Base-by-base conservation (phyloP, 2,113 vertebrate species). In the Megaceryle maxima region DNA sequence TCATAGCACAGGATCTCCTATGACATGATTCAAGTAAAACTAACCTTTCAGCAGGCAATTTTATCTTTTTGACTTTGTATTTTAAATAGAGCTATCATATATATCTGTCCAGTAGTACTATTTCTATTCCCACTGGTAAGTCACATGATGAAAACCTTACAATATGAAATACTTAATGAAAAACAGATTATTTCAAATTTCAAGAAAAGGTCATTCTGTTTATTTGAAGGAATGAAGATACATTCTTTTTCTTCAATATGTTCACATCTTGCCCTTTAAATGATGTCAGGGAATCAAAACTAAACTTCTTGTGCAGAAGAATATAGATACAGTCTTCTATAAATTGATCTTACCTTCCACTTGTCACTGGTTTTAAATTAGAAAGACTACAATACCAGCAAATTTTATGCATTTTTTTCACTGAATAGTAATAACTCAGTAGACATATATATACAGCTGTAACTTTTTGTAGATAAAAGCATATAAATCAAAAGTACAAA, bases 401-500 rank as follows among this genome's bases (percentile, higher is more conserved):
- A 55, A 43, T 78, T 63, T 81, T 86, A 48, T 41, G 3, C 6
- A 44, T 87, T 91, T 82, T 60, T 46, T 82, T 33, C 31, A 74
- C 59, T 64, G 31, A 81, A 94, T 68, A 88, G 35, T 59, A 87
- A 87, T 82, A 82, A 63, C n/a, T n/a, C 48, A 62, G 39, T 31
- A 35, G 48, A 85, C 70, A 31, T 82, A 37, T 37, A 3, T 72
- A 79, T 82, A 60, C 6, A 55, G 9, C 19, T 84, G 28, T 33
- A 95, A 75, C 16, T 72, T 87, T 83, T 77, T 53, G 1, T 51
- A 39, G 1, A 1, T 59, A 57, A 88, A 70, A 93, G 15, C 37
- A 59, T 37, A 88, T 51, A 88, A 94, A 95, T 90, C 82, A 93
- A 89, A 91, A 93, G 43, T 70, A 91, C 43, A 92, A 82, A 43